Conservation (phyloP, 2,888 invertebrate genomes). For the Callinectes sapidus region DNA sequence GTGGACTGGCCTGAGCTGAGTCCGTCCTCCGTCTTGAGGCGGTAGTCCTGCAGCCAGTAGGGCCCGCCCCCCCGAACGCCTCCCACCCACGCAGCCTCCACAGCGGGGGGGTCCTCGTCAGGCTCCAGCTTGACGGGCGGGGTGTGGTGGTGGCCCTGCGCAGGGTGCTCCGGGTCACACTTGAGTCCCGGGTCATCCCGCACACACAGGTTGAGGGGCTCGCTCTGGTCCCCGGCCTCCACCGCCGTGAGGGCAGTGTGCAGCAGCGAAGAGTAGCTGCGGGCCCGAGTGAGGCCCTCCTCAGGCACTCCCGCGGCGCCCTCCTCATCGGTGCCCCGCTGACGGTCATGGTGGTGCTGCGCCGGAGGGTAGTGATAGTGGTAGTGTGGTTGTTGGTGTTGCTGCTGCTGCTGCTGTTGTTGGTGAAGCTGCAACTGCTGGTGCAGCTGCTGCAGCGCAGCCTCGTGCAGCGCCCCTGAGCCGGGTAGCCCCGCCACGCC, state of each 20-base stretch:
- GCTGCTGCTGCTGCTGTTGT: constrained; percentile 54
- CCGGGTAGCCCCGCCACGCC: constrained; percentile 77
- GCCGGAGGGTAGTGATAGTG: not conserved
- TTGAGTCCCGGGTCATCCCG: constrained; percentile 81
- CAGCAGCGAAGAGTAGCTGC: constrained; percentile 66
- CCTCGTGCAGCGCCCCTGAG: constrained; percentile 45
- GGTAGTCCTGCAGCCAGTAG: constrained; percentile 72
- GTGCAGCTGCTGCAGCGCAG: constrained; percentile 43
- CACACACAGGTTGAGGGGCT: constrained; percentile 89
- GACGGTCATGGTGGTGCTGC: not conserved
- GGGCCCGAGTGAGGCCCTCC: constrained; percentile 55
- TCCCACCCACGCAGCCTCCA: constrained; percentile 49
- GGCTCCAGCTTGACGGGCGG: constrained; percentile 56
- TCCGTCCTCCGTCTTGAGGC: constrained; percentile 72
- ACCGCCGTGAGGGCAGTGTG: constrained; percentile 60
- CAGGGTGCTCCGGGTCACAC: constrained; percentile 58
- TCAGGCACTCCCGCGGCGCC: constrained; percentile 50
- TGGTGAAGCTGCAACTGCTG: constrained; percentile 59
- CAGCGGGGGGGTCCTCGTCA: constrained; percentile 44
- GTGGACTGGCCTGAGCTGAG: constrained; percentile 72
- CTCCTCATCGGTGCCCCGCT: constrained; percentile 35
- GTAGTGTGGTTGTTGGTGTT: not conserved
- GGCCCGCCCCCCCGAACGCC: constrained; percentile 52
- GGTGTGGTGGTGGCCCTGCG: constrained; percentile 38
- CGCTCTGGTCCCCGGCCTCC: constrained; percentile 79